Conservation (phyloP, 2,113 vertebrate species). For the Raja brachyura region DNA sequence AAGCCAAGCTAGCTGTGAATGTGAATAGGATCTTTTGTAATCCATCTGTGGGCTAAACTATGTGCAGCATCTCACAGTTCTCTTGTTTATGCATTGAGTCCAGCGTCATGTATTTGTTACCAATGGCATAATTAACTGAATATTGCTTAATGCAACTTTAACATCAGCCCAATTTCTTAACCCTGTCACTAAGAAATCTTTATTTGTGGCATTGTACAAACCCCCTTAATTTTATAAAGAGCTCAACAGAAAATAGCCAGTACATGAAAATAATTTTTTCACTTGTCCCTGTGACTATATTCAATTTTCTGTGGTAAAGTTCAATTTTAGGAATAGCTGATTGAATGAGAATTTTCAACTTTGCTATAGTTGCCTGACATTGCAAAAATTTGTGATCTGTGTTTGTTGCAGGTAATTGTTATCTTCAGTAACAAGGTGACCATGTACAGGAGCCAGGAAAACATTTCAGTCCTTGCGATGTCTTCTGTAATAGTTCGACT, state of each 20-base stretch:
- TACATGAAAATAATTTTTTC: neutral
- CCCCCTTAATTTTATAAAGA: neutral
- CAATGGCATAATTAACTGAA: neutral
- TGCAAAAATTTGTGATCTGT: neutral
- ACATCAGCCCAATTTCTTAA: neutral
- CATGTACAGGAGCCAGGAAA: neutral
- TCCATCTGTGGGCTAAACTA: neutral
- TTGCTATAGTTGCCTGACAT: neutral
- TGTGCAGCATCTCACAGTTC: neutral
- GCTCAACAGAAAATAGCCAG: neutral
- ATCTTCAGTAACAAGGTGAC: neutral
- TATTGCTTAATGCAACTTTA: conserved; percentile 7
- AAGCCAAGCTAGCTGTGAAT: neutral
- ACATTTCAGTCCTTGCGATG: neutral
- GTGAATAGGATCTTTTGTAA: neutral
- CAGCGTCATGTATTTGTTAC: neutral
- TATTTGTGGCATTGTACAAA: too few species aligned
- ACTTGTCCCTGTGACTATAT: neutral
- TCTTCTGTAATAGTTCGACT: neutral
- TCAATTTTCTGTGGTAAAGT: neutral
- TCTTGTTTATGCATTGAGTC: neutral
- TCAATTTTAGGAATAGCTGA: neutral
- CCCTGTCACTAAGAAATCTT: neutral
- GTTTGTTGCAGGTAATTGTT: neutral
- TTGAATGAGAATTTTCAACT: neutral